Evolutionary conservation across 2,888 invertebrate genomes (phyloP).

Genomic region (Pinctada fucata): DNA sequence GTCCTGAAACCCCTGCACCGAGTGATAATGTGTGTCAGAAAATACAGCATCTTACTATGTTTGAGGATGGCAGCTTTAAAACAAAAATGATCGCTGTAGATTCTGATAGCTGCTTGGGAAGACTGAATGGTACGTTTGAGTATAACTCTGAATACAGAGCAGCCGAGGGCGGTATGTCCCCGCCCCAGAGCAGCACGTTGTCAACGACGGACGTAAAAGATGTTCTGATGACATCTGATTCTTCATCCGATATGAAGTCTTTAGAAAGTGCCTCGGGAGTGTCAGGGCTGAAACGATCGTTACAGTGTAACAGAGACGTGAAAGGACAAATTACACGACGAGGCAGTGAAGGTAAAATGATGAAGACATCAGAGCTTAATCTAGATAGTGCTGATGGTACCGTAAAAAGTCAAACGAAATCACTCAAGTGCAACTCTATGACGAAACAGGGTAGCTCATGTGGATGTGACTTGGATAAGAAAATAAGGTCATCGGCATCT

Average conservation of each 20-base stretch:
- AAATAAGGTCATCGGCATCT: not conserved
- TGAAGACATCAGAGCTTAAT: not conserved
- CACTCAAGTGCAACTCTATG: not conserved
- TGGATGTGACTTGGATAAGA: no score
- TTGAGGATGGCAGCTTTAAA: conserved; percentile 53
- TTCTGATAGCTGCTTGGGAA: conserved; percentile 44
- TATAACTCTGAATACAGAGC: conserved; percentile 58
- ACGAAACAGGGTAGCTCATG: no score
- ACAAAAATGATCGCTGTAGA: conserved; percentile 56
- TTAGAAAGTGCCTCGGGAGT: not conserved
- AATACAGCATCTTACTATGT: conserved; percentile 54
- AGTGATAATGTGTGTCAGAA: conserved; percentile 23
- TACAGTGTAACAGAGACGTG: not conserved
- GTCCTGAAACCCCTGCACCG: not conserved
- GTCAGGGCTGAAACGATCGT: not conserved
- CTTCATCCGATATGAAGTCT: not conserved
- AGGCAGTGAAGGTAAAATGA: not conserved
- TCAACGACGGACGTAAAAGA: not conserved
- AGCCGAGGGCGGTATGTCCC: conserved; percentile 43
- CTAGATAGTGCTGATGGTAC: not conserved
- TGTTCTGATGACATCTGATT: not conserved
- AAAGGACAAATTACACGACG: not conserved
- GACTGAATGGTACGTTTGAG: conserved; percentile 58
- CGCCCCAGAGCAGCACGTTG: conserved; percentile 16
- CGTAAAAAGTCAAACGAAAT: not conserved